A percentile compares a stretch with the other conserved stretches of the same genome.
Evolutionary conservation across 2,888 invertebrate species (phyloP).

Genomic region (Digitonthophagus gazella): DNA sequence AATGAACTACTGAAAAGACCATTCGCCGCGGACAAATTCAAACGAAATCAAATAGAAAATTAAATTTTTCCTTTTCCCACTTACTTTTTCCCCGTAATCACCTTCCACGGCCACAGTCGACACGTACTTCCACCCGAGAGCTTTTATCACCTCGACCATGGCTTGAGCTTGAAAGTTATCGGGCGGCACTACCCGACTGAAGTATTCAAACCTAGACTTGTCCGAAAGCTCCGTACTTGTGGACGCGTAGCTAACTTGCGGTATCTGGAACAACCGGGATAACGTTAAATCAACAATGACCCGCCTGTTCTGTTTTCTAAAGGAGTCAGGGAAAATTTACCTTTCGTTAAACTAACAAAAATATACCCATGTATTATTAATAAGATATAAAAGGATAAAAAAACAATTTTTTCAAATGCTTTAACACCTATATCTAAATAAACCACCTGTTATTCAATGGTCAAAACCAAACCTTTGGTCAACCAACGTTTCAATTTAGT

Average conservation of each 20-base stretch:
- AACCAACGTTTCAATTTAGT: too few relatives aligned
- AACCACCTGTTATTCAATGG: background rate
- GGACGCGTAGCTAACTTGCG: slow-evolving; percentile 70
- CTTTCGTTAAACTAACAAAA: background rate
- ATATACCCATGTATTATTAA: background rate
- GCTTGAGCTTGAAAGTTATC: slow-evolving; percentile 70
- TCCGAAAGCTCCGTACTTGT: slow-evolving; percentile 70
- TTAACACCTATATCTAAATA: too few relatives aligned
- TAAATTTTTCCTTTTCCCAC: too few relatives aligned
- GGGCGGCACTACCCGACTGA: slow-evolving; percentile 69
- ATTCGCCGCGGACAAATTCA: slow-evolving; percentile 2
- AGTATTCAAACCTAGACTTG: slow-evolving; percentile 67
- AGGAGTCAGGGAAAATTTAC: background rate
- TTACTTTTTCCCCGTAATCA: slow-evolving; percentile 71
- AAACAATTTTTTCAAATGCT: too few relatives aligned
- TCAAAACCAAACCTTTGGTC: too few relatives aligned
- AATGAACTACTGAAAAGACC: background rate
- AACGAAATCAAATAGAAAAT: background rate
- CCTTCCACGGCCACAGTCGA: slow-evolving; percentile 75
- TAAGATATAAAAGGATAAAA: background rate
- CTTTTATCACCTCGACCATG: slow-evolving; percentile 65
- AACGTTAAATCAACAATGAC: background rate
- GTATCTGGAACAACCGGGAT: slow-evolving; percentile 54
- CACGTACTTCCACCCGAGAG: slow-evolving; percentile 72
- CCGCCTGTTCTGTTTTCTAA: background rate